These are phyloP conservation scores for Parazoanthus swiftii DNA, from an alignment of 92 coral and sea anemone species.

Conservation along the genomic window DNA sequence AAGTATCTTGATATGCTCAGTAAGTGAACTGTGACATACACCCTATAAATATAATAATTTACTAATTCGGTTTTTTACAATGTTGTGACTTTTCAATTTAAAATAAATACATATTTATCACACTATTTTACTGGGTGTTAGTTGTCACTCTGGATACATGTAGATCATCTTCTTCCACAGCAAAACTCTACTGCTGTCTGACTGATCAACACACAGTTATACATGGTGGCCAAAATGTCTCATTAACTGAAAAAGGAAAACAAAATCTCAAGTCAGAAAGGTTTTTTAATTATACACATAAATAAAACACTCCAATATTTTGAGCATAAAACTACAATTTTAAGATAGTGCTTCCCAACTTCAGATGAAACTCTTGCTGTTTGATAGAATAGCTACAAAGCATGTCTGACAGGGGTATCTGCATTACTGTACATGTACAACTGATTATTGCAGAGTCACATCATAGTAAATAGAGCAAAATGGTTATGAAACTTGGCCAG, in stretches of 20 bases:
- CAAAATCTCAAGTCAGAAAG: background rate
- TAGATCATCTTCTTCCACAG: background rate
- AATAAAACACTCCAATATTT: no score
- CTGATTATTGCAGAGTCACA: no score
- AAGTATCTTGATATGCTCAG: no score
- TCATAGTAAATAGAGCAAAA: no score
- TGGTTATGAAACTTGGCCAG: no score
- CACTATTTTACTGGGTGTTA: background rate
- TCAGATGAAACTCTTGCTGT: background rate
- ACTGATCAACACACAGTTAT: background rate
- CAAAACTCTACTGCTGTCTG: background rate
- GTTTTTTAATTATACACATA: no score
- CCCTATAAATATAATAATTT: no score
- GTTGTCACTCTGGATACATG: background rate
- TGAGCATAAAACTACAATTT: background rate
- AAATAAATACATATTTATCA: no score
- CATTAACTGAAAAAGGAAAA: background rate
- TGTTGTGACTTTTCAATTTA: background rate
- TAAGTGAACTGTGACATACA: no score
- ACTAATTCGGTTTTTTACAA: background rate
- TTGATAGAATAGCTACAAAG: no score
- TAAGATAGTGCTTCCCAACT: background rate
- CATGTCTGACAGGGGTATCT: no score
- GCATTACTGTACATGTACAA: no score
- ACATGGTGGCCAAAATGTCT: background rate